Evolutionary conservation across 2,113 vertebrate genomes (phyloP).

Genomic region (Amia ocellicauda): DNA sequence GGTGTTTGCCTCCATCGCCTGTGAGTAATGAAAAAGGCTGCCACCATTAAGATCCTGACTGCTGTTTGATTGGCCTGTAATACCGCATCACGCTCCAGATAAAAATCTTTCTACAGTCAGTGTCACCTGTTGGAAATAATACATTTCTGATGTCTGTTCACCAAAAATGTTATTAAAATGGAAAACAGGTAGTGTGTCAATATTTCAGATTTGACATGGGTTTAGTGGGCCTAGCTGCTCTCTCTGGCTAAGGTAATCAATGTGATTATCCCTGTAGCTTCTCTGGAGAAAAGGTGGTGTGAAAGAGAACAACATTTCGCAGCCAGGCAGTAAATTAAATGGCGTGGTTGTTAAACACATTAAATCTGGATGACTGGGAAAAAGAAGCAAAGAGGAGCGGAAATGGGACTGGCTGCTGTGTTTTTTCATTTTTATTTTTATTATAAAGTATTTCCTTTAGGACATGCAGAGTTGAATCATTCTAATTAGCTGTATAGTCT

Average conservation of each 20-base stretch:
- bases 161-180: background rate
- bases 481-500: too few species aligned
- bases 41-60: too few species aligned
- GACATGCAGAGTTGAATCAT: too few species aligned
- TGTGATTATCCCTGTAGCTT: slow-evolving; percentile 10
- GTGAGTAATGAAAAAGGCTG: too few species aligned
- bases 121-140: too few species aligned
- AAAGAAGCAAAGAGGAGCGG: background rate
- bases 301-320: slow-evolving; percentile 1
- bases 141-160: background rate
- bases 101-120: too few species aligned
- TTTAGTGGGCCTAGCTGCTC: background rate
- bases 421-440: background rate
- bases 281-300: background rate
- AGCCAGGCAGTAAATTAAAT: slow-evolving; percentile 2
- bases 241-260: slow-evolving; percentile 11
- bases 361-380: background rate
- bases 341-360: slow-evolving; percentile 1
- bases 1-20: too few species aligned
- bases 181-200: background rate
- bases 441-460: too few species aligned
- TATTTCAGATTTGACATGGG: slow-evolving; percentile 1
- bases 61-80: too few species aligned
- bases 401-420: too few species aligned
- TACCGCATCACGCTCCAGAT: too few species aligned